These are phyloP conservation scores for Lissocephala sabroskyi DNA, from an alignment of 2,888 invertebrate genomes.

Conservation along the genomic window DNA sequence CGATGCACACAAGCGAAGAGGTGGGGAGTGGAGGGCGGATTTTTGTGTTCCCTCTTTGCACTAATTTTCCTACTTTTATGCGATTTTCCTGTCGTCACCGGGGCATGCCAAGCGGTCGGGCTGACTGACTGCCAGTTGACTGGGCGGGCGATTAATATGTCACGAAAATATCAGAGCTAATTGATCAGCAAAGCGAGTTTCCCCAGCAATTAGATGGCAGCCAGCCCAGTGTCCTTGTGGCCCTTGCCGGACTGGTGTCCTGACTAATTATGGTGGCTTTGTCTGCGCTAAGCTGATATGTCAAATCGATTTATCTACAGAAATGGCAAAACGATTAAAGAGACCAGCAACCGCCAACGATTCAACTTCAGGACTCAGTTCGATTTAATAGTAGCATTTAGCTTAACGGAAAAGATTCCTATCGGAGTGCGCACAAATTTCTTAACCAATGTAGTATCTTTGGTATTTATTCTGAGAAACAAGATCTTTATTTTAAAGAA, in stretches of 20 bases:
- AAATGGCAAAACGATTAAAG: no score
- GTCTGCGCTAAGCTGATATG: constrained; percentile 6
- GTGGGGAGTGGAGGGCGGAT: neutral
- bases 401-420: no score
- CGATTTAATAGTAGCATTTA: no score
- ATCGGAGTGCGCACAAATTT: no score
- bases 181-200: constrained; percentile 40
- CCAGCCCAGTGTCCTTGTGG: neutral
- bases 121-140: neutral
- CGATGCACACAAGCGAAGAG: neutral
- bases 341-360: no score
- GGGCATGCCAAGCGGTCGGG: no score
- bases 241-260: constrained; percentile 3
- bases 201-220: no score
- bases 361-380: no score
- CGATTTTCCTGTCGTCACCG: constrained; percentile 37
- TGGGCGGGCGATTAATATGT: constrained; percentile 50
- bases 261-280: constrained; percentile 26
- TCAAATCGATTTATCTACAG: neutral
- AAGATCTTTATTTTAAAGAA: no score
- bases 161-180: constrained; percentile 59
- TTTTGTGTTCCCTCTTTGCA: no score
- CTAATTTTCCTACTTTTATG: constrained; percentile 32
- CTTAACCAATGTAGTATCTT: no score
- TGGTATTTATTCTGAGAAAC: no score